A percentile compares a stretch with the other conserved stretches of the same genome.
Evolutionary conservation across 2,888 invertebrate species (phyloP).

Genomic region (Gibbula magus): DNA sequence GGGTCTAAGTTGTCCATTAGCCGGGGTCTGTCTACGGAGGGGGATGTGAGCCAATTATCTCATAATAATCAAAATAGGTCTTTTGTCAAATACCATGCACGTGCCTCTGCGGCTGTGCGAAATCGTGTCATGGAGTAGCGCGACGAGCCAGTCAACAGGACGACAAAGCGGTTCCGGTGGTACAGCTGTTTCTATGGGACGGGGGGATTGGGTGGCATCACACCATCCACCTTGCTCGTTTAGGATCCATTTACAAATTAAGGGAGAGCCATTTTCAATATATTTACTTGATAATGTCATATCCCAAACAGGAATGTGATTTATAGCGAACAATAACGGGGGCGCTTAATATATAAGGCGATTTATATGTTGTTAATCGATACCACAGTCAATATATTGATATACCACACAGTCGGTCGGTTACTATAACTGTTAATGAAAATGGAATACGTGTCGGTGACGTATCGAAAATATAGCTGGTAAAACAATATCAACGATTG

Average conservation of each 20-base stretch:
- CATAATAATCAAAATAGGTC: slow-evolving; percentile 22
- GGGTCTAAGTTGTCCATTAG: neutral
- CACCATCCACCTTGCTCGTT: neutral
- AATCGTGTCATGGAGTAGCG: neutral
- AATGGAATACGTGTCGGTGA: too few relatives aligned
- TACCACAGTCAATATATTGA: too few relatives aligned
- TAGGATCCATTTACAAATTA: slow-evolving; percentile 12
- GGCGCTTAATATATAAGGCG: too few relatives aligned
- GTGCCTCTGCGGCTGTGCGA: neutral
- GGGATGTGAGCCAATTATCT: slow-evolving; percentile 9
- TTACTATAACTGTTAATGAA: too few relatives aligned
- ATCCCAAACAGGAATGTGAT: too few relatives aligned
- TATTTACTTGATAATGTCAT: neutral
- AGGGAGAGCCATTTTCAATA: neutral
- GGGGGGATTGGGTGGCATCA: neutral
- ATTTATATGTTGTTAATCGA: too few relatives aligned
- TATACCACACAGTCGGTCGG: too few relatives aligned
- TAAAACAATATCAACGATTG: too few relatives aligned
- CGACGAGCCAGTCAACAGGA: neutral
- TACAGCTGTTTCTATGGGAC: neutral
- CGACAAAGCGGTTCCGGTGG: neutral
- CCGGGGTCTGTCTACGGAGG: neutral
- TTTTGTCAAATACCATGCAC: slow-evolving; percentile 18
- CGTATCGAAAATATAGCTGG: too few relatives aligned
- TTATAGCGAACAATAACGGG: too few relatives aligned